A percentile compares a stretch with the other conserved stretches of the same genome.
Evolutionary conservation across 2,113 vertebrate genomes (phyloP).

Genomic region (Cathartes aura): DNA sequence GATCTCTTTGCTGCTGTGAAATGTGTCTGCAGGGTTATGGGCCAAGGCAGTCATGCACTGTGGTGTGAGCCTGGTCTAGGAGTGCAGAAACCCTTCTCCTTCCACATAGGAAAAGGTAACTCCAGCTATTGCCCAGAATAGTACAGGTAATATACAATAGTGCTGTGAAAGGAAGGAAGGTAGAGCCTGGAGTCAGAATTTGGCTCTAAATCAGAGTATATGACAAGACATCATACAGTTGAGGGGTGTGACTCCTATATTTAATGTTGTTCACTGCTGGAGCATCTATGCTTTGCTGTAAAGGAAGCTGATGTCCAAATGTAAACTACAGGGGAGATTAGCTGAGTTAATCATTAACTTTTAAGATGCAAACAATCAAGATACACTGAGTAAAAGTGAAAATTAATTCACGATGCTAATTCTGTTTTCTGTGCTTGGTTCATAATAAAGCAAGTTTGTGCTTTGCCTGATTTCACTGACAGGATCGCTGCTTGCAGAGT

Average conservation of each 20-base stretch:
- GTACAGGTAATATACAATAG: not conserved
- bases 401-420: not conserved
- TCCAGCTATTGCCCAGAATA: not conserved
- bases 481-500: not conserved
- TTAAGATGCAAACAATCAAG: not conserved
- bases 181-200: not conserved
- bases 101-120: not conserved
- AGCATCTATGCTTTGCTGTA: not conserved
- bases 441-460: not conserved
- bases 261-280: not conserved
- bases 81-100: not conserved
- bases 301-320: not conserved
- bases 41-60: not conserved
- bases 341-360: not conserved
- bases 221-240: not conserved
- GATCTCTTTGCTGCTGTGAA: not conserved
- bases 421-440: not conserved
- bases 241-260: not conserved
- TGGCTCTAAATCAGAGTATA: not conserved
- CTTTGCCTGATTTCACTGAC: not conserved
- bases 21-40: not conserved
- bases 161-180: not conserved
- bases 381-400: not conserved
- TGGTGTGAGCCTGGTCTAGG: not conserved
- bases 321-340: not conserved